Evolutionary conservation across 2,113 vertebrate genomes (phyloP), one percentile per base, ranked within the genome.

Genomic region (Circaetus cinerascens): DNA sequence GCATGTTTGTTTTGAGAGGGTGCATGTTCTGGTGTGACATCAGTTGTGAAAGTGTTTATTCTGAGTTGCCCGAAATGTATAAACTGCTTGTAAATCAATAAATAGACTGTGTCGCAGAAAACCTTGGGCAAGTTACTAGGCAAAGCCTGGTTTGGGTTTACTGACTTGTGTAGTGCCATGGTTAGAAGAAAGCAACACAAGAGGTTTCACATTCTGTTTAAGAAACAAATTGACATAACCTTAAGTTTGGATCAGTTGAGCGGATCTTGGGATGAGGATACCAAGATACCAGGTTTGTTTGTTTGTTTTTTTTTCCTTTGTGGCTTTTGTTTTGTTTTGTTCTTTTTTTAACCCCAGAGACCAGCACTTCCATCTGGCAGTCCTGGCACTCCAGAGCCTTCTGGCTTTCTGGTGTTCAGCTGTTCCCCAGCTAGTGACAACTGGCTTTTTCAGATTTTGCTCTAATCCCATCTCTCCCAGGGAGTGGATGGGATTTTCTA

Each of bases 281-380:
- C 36, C 36, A 51, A 62, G 25, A 30, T 29, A 38, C 8, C 10
- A 20, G 16, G 6, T 22, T 56, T 3, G 15, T 53, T 55, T 40
- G 16, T n/a, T n/a, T 5, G 0, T 3, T 57, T 51, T 22, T 55
- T 32, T 21, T 15, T 32, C 15, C 3, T 40, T 7, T 62, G 38
- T 12, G 51, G 25, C 16, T 51, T 51, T 51, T 27, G 50, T 51
- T 51, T 51, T 51, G 51, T 16, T 53, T 53, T 27, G 50, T 15
- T 29, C 32, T 50, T 50, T 59, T 88, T 88, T 17, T 56, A 26
- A 25, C 17, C 55, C 41, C 32, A 8, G 38, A 25, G 50, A 53
- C 9, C 64, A 74, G 34, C 12, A 22, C 14, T 66, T 71, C 41
- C 51, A 10, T 45, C 46, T 34, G 48, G 27, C 6, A 2, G 50